Base-by-base conservation (phyloP, 2,888 invertebrate genomes). In the Brachyopa scutellaris region DNA sequence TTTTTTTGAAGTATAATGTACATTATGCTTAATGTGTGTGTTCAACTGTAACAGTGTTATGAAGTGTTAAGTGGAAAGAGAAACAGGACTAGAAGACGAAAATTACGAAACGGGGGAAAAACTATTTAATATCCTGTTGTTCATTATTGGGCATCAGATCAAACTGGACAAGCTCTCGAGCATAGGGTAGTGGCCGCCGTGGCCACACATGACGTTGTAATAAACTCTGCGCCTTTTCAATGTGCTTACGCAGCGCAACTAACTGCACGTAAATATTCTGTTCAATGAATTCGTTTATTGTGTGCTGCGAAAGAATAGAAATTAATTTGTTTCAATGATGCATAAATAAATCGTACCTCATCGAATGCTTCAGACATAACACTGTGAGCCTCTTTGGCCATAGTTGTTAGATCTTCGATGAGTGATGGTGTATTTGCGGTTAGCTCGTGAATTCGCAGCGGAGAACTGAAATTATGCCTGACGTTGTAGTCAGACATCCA, bases 401-500 rank as follows among this genome's bases (percentile, higher is more conserved):
- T 88, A 0, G 90, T 88, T 23, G 92, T 88, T 73, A 93, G 86
- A 86, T 93, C 91, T 87, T 94, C 91, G 86, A 93, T 92, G 80
- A 94, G 88, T 84, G 92, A 88, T 51, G 93, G 90, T 84, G 92
- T 91, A 85, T 92, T 93, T 19, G 89, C 88, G 61, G 92, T 92
- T 59, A 93, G 87, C 84, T 94, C 93, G 45, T 93, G 93, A 0
- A 95, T 91, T 49, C 95, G 92, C 66, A 93, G 87, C 0, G 94
- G 94, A 61, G 94, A 93, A 82, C 94, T 93, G 87, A 94, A 95
- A 86, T 94, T 93, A 85, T 93, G 93, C n/a, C 92, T 90, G 3
- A 94, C 91, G 87, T 94, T 94, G 88, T 94, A 95, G 26, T 93
- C 92, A 17, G 94, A 94, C 91, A 95, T 92, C 95, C 95, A 95